Base-by-base conservation (phyloP, 2,113 vertebrate species). In the Silurus asotus region DNA sequence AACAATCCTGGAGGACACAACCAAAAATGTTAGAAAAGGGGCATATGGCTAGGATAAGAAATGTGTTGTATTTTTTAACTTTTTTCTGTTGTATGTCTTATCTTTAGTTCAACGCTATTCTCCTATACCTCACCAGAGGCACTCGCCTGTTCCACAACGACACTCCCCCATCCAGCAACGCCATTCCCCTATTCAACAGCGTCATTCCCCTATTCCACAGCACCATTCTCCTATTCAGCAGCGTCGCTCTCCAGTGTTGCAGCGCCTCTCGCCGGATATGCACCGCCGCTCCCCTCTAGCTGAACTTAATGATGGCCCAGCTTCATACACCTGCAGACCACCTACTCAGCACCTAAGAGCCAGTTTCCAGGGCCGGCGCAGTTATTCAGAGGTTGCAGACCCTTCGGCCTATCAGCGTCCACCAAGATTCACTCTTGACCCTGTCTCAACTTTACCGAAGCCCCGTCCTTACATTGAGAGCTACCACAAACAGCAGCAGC, bases 301-400 rank as follows among this genome's bases (percentile, higher is more conserved):
- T 0, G 97, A 97, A 55, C 92, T 97, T 88, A 92, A 90, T 62
- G 23, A 95, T 17, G 94, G 95, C 3, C 97, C 97, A 11, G 94
- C 96, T 70, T 95, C 92, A 25, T 98, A 98, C 81, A 93, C 96
- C 87, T 94, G 93, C 92, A 96, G 97, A 70, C 96, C 97, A 0
- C 92, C 96, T 37, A 96, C 94, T 87, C 97, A 98, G 76, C 97
- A 97, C 92, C 95, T 96, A 90, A 95, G 97, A 81, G 97, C 97
- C 48, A 97, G 96, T 87, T 99, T 99, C 94, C 97, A 98, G 88
- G 97, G 97, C 9, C 96, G 97, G 0, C 96, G 98, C 78, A 99
- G 97, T 89, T 99, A 99, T 93, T 99, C 97, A 0, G 98, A 99
- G 94, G 95, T 97, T 65, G 95, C 94, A 0, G 97, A 97, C 92